A percentile compares a stretch with the other conserved stretches of the same genome.
phyloP scores from a whole-genome alignment of 37 sponge, comb jelly and placozoan genomes.

The Mnemiopsis leidyi region DNA sequence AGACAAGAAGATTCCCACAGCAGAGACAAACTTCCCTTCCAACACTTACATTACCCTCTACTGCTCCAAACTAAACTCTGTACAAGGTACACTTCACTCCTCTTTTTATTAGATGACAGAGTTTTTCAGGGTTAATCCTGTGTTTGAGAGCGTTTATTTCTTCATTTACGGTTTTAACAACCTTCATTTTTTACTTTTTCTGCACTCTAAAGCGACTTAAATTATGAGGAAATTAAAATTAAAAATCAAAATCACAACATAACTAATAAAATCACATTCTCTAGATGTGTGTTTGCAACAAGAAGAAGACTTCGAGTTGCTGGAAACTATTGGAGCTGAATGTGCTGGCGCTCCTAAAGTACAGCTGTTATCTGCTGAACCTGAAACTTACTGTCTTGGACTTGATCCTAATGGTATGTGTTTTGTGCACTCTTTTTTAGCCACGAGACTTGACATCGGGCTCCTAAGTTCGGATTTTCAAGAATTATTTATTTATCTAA shows the following conservation, averaged over 20 bases:
- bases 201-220: no score
- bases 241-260: no score
- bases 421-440: background rate
- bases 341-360: background rate
- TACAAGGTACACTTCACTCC: background rate
- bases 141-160: no score
- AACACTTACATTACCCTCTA: slow-evolving; percentile 15
- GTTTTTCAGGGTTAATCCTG: no score
- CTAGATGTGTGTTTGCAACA: slow-evolving; percentile 25
- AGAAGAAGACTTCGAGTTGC: slow-evolving; percentile 3
- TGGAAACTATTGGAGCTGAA: background rate
- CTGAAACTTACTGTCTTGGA: background rate
- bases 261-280: background rate
- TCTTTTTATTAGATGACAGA: background rate
- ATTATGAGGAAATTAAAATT: no score
- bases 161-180: no score
- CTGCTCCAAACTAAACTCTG: slow-evolving; percentile 24
- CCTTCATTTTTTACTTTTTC: no score
- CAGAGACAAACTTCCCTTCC: background rate
- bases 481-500: no score
- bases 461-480: no score
- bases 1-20: no score
- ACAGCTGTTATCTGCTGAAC: background rate
- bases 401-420: background rate
- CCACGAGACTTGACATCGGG: no score